Base-by-base conservation (phyloP, 2,888 invertebrate genomes). In the Rhorus exstirpatorius region DNA sequence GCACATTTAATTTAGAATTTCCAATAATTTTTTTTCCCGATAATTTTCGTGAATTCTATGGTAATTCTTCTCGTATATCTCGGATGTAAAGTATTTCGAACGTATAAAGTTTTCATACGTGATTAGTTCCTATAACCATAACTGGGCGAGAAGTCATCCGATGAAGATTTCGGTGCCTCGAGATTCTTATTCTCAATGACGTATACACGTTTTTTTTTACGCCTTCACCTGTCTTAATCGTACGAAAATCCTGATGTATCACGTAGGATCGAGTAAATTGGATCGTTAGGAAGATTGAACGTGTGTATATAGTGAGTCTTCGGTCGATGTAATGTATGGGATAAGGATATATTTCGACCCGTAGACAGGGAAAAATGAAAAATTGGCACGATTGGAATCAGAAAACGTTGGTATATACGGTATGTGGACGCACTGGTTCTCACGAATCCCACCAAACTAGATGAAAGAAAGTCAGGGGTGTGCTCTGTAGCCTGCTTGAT, bases 341-440 rank as follows among this genome's bases (percentile, higher is more conserved):
- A 26, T 49, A 17, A 26, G 8, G 35, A 67, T 49, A 67, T 49
- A 72, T 67, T 51, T 46, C 21, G 8, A 10, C 44, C 14, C 14
- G 26, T 35, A 14, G 46, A 53, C 7, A 38, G 26, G n/a, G 19
- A 41, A 65, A 10, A 12, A 41, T 44, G 72, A 83, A 74, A 77
- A 72, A 77, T 80, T 19, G 63, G 68, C 26, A 7, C 38, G 63
- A 79, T 63, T 24, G 75, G 49, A 51, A 77, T 77, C 76, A 61
- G n/a, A 58, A 72, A 72, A 31, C 46, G 58, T 55, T 35, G 38
- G 53, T 31, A n/a, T n/a, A n/a, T n/a, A 51, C n/a, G 14, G 19
- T 7, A 35, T 14, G 31, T 38, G 17, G 14, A 41, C 17, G 19
- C 46, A 1, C 3, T 10, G 12, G 31, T 14, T 19, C n/a, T 26